Conservation (phyloP, 2,888 invertebrate genomes). For the Drosophila subquinaria region DNA sequence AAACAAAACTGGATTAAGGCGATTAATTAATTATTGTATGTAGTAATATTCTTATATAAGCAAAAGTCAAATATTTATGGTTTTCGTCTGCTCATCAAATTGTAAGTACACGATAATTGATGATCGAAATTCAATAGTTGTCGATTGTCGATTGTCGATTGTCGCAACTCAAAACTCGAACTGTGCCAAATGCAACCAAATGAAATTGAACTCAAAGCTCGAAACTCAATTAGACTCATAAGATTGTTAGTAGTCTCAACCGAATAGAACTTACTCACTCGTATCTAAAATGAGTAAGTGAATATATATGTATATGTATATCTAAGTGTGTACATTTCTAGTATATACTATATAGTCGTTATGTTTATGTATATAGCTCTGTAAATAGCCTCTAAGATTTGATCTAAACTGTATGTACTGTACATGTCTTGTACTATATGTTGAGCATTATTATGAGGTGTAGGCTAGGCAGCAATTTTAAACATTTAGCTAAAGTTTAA, state of each 20-base stretch:
- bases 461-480: conserved; percentile 68
- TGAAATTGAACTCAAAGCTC: conserved; percentile 63
- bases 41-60: not conserved
- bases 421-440: conserved; percentile 27
- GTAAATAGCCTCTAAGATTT: conserved; percentile 52
- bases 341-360: not conserved
- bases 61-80: not conserved
- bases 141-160: conserved; percentile 5
- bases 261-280: conserved; percentile 5
- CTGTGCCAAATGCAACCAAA: conserved; percentile 62
- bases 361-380: conserved; percentile 33
- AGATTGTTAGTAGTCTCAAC: conserved; percentile 50
- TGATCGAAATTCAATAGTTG: conserved; percentile 23
- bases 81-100: conserved; percentile 22
- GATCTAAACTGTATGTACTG: conserved; percentile 39
- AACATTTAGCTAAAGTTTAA: conserved; percentile 58
- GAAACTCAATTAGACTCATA: conserved; percentile 62
- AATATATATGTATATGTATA: not conserved
- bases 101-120: conserved; percentile 30
- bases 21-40: not conserved
- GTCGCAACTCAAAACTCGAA: conserved; percentile 40
- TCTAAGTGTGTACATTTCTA: not conserved
- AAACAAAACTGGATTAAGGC: not conserved
- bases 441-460: conserved; percentile 45
- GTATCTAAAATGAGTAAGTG: conserved; percentile 7